These are phyloP conservation scores for Philotrypesis tridentata DNA, from an alignment of 1,140 invertebrate species.

Conservation along the genomic window DNA sequence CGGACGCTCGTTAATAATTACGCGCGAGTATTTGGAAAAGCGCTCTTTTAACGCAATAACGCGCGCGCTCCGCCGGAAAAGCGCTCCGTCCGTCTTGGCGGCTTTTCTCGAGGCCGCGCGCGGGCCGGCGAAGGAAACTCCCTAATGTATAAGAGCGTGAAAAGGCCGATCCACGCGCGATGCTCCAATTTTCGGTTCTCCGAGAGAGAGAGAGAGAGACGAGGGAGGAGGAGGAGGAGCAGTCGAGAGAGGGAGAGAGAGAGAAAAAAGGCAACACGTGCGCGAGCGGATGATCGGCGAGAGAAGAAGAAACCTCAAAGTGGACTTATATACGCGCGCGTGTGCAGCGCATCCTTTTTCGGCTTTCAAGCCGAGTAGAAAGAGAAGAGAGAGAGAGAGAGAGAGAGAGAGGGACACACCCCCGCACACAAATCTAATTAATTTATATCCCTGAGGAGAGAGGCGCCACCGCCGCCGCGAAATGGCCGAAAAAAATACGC, in stretches of 20 bases:
- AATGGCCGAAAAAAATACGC: slow-evolving; percentile 1
- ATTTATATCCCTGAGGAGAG: slow-evolving; percentile 66
- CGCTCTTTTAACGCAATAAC: too few relatives aligned
- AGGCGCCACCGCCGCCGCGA: slow-evolving; percentile 64
- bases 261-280: background rate
- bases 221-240: background rate
- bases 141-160: background rate
- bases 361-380: background rate
- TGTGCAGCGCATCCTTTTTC: slow-evolving; percentile 41
- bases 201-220: background rate
- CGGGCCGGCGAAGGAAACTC: too few relatives aligned
- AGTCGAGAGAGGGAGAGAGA: too few relatives aligned
- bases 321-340: slow-evolving; percentile 10
- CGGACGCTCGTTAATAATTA: too few relatives aligned
- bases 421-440: slow-evolving; percentile 74
- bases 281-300: background rate
- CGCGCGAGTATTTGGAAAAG: too few relatives aligned
- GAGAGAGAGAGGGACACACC: slow-evolving; percentile 67
- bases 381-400: slow-evolving; percentile 59
- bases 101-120: too few relatives aligned
- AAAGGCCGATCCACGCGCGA: background rate
- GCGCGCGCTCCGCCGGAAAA: too few relatives aligned
- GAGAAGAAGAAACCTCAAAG: slow-evolving; percentile 17
- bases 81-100: too few relatives aligned
- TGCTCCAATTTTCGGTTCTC: slow-evolving; percentile 8